Base-by-base conservation (phyloP, 2,797 vertebrate species). In the Lepus oiostolus region DNA sequence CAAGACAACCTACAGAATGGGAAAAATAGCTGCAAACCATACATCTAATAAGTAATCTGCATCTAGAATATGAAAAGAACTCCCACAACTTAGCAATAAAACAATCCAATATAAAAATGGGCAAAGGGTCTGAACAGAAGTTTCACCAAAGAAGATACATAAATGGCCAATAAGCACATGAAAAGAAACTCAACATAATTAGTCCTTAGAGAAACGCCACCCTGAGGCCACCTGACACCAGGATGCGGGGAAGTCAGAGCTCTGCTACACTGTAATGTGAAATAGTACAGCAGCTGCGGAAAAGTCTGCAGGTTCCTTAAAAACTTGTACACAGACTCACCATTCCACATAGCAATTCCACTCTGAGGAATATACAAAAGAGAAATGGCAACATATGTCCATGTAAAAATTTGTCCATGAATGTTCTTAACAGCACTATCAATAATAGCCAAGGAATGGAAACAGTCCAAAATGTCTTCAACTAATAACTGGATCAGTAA, bases 81-180 rank as follows among this genome's bases (percentile, higher is more conserved):
- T 26, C 50, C 47, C 38, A 77, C 19, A 67, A 85, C 17, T 50
- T 63, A 63, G 70, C 42, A 88, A 88, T 21, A 80, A 67, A 93
- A 54, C 30, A 85, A 68, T 1, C 10, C 1, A 81, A 74, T 82
- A 28, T 75, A 68, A 38, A 79, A 17, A 52, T 4, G 81, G 38
- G 38, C 52, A 75, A 75, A 83, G 8, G 3, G 86, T 38, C n/a
- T 24, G 4, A 88, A 62, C 2, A 75, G 58, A 42, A 47, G 65
- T 30, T 63, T 87, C 24, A 76, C 85, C 68, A 87, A 72, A 89
- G 68, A 90, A 89, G 68, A 90, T 16, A 79, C 3, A 85, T 9
- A 65, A 85, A 85, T 47, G 6, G 7, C 74, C 62, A 93, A 58
- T 26, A 35, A 80, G 74, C 38, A 72, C 67, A 76, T 52, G 32